phyloP scores from a whole-genome alignment of 2,888 invertebrate genomes.

The Hirtodrosophila cameraria region DNA sequence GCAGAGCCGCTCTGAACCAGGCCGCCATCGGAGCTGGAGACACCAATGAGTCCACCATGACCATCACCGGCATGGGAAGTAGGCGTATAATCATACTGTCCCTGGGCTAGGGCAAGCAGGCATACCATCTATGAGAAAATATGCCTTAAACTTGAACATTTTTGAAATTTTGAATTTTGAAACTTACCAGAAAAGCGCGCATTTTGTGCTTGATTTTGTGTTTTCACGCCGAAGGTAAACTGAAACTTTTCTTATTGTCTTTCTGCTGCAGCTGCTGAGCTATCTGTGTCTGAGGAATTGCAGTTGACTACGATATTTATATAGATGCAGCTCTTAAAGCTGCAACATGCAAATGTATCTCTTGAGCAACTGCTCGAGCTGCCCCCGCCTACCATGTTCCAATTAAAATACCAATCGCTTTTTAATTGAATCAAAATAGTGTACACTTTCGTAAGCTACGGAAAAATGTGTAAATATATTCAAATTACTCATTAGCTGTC shows the following conservation, averaged over 20 bases:
- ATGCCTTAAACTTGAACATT: neutral
- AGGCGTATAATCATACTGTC: constrained; percentile 73
- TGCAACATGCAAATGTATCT: constrained; percentile 46
- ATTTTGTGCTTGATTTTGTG: constrained; percentile 58
- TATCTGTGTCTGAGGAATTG: constrained; percentile 56
- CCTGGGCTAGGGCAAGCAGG: constrained; percentile 61
- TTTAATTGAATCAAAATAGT: constrained; percentile 66
- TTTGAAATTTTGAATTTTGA: neutral
- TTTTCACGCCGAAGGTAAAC: constrained; percentile 46
- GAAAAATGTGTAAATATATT: constrained; percentile 67
- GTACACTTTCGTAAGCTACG: constrained; percentile 36
- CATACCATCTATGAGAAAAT: constrained; percentile 60
- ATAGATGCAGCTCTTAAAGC: constrained; percentile 34
- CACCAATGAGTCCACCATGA: constrained; percentile 47
- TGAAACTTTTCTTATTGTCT: constrained; percentile 34
- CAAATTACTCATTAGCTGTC: constrained; percentile 47
- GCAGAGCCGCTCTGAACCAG: constrained; percentile 39
- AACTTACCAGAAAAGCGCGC: constrained; percentile 75
- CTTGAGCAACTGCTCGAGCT: constrained; percentile 43
- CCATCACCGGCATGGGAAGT: constrained; percentile 51
- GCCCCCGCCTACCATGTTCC: constrained; percentile 46
- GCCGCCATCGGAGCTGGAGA: neutral
- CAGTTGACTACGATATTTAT: constrained; percentile 51
- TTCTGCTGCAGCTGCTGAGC: constrained; percentile 52
- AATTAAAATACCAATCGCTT: constrained; percentile 59